Evolutionary conservation across 1,140 invertebrate genomes (phyloP), one percentile per base, ranked within the genome.

Genomic region (Diuraphis noxia): DNA sequence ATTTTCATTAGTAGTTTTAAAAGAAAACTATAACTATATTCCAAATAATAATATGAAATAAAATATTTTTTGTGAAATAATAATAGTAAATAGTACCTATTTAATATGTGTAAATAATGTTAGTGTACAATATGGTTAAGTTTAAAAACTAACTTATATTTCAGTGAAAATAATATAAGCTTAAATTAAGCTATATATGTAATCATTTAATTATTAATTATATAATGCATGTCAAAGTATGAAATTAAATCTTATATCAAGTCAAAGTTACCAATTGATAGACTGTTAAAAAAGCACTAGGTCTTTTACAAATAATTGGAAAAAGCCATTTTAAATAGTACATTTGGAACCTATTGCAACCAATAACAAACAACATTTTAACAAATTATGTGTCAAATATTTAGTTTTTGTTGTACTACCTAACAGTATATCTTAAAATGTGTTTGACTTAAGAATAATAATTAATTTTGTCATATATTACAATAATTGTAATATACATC

Each of bases 41-140:
- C 43, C 30, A 8, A 34, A 81, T 36, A 36, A 23, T 38, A 36
- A 36, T 2, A 34, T 21, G 34, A 41, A 46, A 84, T 41, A n/a
- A n/a, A 85, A n/a, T 46, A 46, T 43, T 85, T 36, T 87, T 87
- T 38, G 36, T 25, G n/a, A 38, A 87, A 87, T 38, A 49, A 88
- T 41, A 40, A n/a, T 56, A 63, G n/a, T 56, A 87, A 38, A 19
- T 86, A 38, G 30, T 34, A 36, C 13, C 10, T 86, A 86, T 49
- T 36, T 49, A 21, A 49, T 49, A 86, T 49, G n/a, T 86, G 43
- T 86, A 86, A 52, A 52, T 86, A 86, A 8, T 52, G 46, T 52
- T 63, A 88, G 23, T 88, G 86, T 88, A 88, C 13, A 63, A 63
- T 88, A 88, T 88, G 85, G 85, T 87, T 56, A 38, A 88, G 25